Evolutionary conservation across 1,140 invertebrate genomes (phyloP), one percentile per base, ranked within the genome.

Genomic region (Zaprionus gabonicus): DNA sequence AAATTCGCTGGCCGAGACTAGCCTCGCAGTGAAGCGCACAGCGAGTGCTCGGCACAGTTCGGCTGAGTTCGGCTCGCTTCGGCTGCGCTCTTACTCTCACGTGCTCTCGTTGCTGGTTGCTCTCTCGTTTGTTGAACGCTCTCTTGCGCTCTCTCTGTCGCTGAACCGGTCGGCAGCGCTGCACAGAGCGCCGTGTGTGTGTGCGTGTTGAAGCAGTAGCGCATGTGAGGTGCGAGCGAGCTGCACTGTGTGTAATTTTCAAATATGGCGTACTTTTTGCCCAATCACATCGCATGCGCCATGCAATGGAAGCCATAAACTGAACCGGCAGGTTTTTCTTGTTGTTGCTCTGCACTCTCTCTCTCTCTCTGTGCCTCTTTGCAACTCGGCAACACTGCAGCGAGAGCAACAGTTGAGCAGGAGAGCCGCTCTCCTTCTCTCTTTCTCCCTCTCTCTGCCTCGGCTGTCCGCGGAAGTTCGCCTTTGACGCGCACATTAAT

Each of bases 271-370:
- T 92, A 92, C 80, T 90, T 92, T 91, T 84, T 78, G 81, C 57
- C 91, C 91, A 92, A 92, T 92, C 91, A 92, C 66, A 84, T 90
- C 91, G 91, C 91, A 92, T 92, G 91, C 91, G 91, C 91, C 69
- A 75, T 91, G 76, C 78, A 75, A 90, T 81, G 71, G 77, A 75
- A 76, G 87, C 72, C 70, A 64, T 58, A 44, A 69, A 75, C 60
- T 67, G 60, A 59, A 51, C 46, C n/a, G 60, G 77, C 82, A 83
- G 80, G 73, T 72, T 81, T 72, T 64, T 63, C 38, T 76, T 67
- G 46, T 65, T 59, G 27, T 71, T 69, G 73, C 60, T 62, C 12
- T 15, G n/a, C 17, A 28, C 67, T 51, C 69, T 80, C 64, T 49
- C 41, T 23, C 46, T 25, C 20, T 13, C 1, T 23, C 3, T 5